A percentile compares a stretch with the other conserved stretches of the same genome.
Conservation (phyloP, 2,797 vertebrate genomes). For the Hylomyscus alleni region DNA sequence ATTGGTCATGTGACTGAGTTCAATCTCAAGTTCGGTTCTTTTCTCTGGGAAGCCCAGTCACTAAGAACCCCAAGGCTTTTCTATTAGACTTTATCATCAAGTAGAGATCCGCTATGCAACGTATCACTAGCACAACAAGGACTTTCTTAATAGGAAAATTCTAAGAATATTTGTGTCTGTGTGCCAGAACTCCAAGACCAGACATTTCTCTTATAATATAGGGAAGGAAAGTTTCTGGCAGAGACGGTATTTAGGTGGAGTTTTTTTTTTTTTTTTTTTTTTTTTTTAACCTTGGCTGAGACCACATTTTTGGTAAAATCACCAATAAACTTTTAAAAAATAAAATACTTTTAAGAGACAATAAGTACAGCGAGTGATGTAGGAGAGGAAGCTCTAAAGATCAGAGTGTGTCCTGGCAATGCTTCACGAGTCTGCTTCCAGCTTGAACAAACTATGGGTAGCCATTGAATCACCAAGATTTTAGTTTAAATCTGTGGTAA, state of each 20-base stretch:
- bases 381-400: neutral
- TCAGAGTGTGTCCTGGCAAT: neutral
- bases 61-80: neutral
- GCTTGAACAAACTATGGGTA: neutral
- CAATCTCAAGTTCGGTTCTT: neutral
- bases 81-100: neutral
- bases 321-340: neutral
- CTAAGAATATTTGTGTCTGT: neutral
- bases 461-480: neutral
- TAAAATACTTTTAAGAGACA: conserved; percentile 1
- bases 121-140: neutral
- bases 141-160: neutral
- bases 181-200: neutral
- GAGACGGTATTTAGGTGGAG: neutral
- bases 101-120: neutral
- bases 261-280: neutral
- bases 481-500: neutral
- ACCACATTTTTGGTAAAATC: neutral
- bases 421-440: neutral
- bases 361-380: neutral
- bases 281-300: neutral
- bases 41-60: neutral
- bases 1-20: neutral
- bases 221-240: neutral
- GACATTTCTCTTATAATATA: neutral